phyloP scores from a whole-genome alignment of 2,888 invertebrate species.

The Clusia tigrina region DNA sequence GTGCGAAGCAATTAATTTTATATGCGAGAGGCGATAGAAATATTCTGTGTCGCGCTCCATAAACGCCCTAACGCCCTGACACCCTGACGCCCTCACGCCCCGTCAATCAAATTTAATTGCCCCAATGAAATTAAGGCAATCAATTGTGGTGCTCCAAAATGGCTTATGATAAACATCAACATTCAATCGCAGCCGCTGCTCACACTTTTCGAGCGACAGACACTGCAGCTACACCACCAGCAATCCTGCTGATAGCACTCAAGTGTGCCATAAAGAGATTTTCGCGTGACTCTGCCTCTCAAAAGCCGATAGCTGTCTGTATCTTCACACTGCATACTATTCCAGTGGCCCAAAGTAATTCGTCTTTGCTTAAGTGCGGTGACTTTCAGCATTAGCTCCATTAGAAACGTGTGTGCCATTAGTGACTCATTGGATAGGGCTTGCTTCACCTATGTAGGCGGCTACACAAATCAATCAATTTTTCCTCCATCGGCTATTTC shows the following conservation, averaged over 20 bases:
- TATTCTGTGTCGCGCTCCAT: slow-evolving; percentile 11
- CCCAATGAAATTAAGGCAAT: slow-evolving; percentile 47
- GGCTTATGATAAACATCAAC: slow-evolving; percentile 16
- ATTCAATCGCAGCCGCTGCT: background rate
- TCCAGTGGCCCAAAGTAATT: slow-evolving; percentile 55
- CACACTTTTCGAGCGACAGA: background rate
- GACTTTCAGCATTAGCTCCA: background rate
- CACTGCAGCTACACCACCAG: background rate
- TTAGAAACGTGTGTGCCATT: slow-evolving; percentile 3
- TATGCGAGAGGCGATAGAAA: slow-evolving; percentile 40
- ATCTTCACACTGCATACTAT: slow-evolving; percentile 56
- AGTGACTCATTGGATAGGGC: background rate
- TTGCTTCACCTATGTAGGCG: background rate
- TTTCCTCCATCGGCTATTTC: too few species aligned
- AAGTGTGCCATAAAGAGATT: background rate
- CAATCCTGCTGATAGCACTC: background rate
- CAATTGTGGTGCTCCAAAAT: slow-evolving; percentile 45
- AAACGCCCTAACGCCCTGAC: background rate
- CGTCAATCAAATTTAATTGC: slow-evolving; percentile 41
- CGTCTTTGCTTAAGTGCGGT: slow-evolving; percentile 38
- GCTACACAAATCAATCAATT: slow-evolving; percentile 16
- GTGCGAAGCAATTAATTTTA: slow-evolving; percentile 42
- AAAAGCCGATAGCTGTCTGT: background rate
- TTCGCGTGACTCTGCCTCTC: background rate
- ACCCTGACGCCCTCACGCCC: background rate